Base-by-base conservation (phyloP, 2,113 vertebrate genomes). In the Tricholaema leucomelas region DNA sequence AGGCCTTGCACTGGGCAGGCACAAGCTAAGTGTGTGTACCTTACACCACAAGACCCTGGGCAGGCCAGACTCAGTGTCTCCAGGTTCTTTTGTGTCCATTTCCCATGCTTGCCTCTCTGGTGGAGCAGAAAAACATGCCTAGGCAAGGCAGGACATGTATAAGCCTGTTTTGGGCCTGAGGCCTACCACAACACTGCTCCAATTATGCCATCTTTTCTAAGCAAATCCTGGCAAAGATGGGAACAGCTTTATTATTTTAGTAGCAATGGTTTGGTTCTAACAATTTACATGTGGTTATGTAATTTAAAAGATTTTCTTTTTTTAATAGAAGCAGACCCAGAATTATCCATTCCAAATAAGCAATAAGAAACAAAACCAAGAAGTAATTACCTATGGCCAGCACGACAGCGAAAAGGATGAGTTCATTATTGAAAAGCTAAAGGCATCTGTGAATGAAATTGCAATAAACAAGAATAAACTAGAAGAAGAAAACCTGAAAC, bases 401-500 rank as follows among this genome's bases (percentile, higher is more conserved):
- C 56, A 87, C 2, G 58, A 91, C 94, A 75, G 66, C 70, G 91
- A 92, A 69, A 97, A 71, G 11, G 89, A 97, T 56, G 89, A 97
- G 33, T 55, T 93, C 59, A 92, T 97, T 87, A 96, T 97, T 91
- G 97, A 97, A 92, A 98, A 97, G 50, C 78, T 98, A 36, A 97
- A 97, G 92, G 93, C 81, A 42, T 94, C 95, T 85, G 96, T 98
- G 90, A 97, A 93, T 69, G 96, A 98, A 97, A 97, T 97, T 46
- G 94, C 90, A 56, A 75, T 97, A 77, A 97, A 95, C 77, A 97
- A 97, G 72, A 96, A 96, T 77, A 96, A 94, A 69, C 76, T 97
- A 33, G 88, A 97, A 88, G 97, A 97, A 65, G 98, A 98, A 96
- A 98, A 98, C 77, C 95, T 96, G 88, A 97, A 97, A 78, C 97